Conservation (phyloP, 2,797 vertebrate species). For the Cyclopterus lumpus region DNA sequence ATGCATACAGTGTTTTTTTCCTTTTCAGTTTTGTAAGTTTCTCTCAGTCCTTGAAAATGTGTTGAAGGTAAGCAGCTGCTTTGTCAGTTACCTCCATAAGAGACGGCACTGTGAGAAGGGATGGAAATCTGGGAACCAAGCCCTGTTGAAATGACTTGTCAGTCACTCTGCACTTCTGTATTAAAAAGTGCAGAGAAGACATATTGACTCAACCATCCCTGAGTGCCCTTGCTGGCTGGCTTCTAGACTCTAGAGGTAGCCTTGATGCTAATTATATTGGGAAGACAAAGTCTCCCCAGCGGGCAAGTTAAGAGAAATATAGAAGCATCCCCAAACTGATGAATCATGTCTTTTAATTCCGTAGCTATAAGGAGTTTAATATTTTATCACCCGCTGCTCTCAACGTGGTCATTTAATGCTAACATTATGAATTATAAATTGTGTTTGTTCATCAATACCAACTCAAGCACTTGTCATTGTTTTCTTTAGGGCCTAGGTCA, state of each 20-base stretch:
- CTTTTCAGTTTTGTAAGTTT: slow-evolving; percentile 37
- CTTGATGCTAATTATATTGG: slow-evolving; percentile 81
- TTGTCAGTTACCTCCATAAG: slow-evolving; percentile 54
- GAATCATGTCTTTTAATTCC: slow-evolving; percentile 75
- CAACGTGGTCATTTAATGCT: slow-evolving; percentile 66
- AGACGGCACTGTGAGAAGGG: slow-evolving; percentile 41
- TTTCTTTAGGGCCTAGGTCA: slow-evolving; percentile 33
- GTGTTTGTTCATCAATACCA: slow-evolving; percentile 66
- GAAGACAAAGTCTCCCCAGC: slow-evolving; percentile 77
- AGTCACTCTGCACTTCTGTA: slow-evolving; percentile 77
- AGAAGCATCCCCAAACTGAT: slow-evolving; percentile 71
- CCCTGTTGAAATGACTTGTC: slow-evolving; percentile 76
- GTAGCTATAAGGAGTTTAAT: slow-evolving; percentile 70
- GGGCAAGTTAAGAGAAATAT: slow-evolving; percentile 70
- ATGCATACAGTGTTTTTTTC: not conserved
- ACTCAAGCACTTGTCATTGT: slow-evolving; percentile 20
- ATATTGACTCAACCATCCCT: slow-evolving; percentile 79
- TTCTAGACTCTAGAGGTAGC: slow-evolving; percentile 70
- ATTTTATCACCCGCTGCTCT: slow-evolving; percentile 74
- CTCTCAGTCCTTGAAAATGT: slow-evolving; percentile 54
- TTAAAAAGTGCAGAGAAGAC: slow-evolving; percentile 78
- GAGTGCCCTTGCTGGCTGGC: slow-evolving; percentile 78
- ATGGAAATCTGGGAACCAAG: slow-evolving; percentile 67
- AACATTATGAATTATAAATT: slow-evolving; percentile 66
- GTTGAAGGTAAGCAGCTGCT: slow-evolving; percentile 53